phyloP scores from a whole-genome alignment of 2,113 vertebrate genomes.

The Microcebus griseorufus region DNA sequence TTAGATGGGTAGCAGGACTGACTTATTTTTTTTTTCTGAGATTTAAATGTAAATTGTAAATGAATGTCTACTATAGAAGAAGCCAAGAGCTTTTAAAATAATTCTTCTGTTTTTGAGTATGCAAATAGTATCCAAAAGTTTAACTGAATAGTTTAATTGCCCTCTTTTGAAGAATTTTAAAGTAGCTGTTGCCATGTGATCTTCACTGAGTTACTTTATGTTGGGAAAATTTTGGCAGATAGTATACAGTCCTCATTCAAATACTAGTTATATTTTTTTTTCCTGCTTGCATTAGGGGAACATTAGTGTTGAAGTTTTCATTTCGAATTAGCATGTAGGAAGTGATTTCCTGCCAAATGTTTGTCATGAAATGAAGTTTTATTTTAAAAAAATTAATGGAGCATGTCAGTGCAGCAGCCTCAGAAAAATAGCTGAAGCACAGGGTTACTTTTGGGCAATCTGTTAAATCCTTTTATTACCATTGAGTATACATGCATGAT shows the following conservation, averaged over 20 bases:
- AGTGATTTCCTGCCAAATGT: conserved; percentile 52
- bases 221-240: conserved; percentile 6
- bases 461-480: conserved; percentile 1
- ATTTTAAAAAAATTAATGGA: conserved; percentile 15
- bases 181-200: conserved; percentile 22
- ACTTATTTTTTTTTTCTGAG: background rate
- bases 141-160: conserved; percentile 61
- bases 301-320: conserved; percentile 57
- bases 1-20: conserved; percentile 23
- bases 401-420: background rate
- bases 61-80: conserved; percentile 26
- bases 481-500: background rate
- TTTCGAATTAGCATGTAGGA: conserved; percentile 25
- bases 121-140: conserved; percentile 56
- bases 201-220: conserved; percentile 24
- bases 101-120: conserved; percentile 61
- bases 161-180: conserved; percentile 72
- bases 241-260: conserved; percentile 31
- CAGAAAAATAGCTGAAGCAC: conserved; percentile 17
- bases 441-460: background rate
- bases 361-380: conserved; percentile 53
- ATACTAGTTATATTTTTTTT: background rate
- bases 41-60: conserved; percentile 62
- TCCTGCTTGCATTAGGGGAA: conserved; percentile 48
- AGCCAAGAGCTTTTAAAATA: conserved; percentile 63